These are phyloP conservation scores for Gobius niger DNA, from an alignment of 2,113 vertebrate genomes.

Conservation along the genomic window DNA sequence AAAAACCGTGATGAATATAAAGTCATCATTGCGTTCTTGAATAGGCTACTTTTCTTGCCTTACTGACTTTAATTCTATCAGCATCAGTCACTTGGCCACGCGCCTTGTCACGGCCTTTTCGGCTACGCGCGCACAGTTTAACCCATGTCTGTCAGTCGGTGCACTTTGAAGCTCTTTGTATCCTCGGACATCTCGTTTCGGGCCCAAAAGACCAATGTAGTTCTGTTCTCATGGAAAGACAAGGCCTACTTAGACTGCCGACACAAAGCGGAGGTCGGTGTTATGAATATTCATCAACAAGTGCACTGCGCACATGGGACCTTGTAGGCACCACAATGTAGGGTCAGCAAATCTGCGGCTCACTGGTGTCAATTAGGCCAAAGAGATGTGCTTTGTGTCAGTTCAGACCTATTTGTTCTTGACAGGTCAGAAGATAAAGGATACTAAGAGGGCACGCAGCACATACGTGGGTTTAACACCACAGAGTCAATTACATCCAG, in stretches of 20 bases:
- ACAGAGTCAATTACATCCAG: too few species aligned
- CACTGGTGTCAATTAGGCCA: constrained; percentile 53
- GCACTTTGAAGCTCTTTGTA: constrained; percentile 67
- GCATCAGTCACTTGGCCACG: constrained; percentile 66
- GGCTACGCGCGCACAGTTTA: constrained; percentile 32
- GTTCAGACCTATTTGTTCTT: constrained; percentile 18
- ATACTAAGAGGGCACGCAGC: neutral
- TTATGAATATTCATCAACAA: constrained; percentile 62
- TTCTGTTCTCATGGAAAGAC: neutral
- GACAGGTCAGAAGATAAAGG: constrained; percentile 3
- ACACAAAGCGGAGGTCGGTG: constrained; percentile 50
- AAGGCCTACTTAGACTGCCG: too few species aligned
- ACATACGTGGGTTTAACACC: neutral
- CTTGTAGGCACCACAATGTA: constrained; percentile 24
- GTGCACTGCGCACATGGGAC: constrained; percentile 27
- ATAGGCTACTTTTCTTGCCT: constrained; percentile 43
- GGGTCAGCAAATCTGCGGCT: constrained; percentile 33
- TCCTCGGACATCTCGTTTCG: neutral
- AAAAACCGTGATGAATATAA: constrained; percentile 12
- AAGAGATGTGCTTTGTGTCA: constrained; percentile 32
- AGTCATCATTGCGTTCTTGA: constrained; percentile 41
- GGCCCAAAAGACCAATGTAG: neutral
- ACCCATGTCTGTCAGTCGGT: constrained; percentile 49
- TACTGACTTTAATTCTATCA: constrained; percentile 61
- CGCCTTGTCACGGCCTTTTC: constrained; percentile 52